Percentiles rank a stretch among this genome's conserved stretches.
These are phyloP conservation scores for Nesoenas mayeri DNA, from an alignment of 2,113 vertebrate genomes.

Conservation along the genomic window DNA sequence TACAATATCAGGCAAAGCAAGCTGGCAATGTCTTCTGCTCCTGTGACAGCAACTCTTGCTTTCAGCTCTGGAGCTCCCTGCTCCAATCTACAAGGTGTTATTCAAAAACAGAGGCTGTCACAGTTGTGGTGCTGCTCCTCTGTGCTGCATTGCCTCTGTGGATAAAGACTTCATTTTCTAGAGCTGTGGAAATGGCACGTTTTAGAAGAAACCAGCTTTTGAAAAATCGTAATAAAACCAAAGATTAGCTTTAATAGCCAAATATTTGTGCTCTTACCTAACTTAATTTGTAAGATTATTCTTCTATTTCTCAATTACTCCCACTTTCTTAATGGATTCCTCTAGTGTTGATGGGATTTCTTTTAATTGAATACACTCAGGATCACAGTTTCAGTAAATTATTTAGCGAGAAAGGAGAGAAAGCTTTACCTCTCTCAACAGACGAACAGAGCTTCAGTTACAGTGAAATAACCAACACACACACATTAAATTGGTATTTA, in stretches of 20 bases:
- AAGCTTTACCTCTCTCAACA: slow-evolving; percentile 6
- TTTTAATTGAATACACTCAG: slow-evolving; percentile 19
- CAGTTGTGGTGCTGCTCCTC: neutral
- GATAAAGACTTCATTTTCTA: neutral
- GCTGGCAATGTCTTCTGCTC: neutral
- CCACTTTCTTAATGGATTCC: slow-evolving; percentile 4
- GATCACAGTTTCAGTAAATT: slow-evolving; percentile 42
- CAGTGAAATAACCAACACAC: slow-evolving; percentile 35
- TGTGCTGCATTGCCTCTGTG: neutral
- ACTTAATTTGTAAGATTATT: slow-evolving; percentile 15
- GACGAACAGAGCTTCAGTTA: slow-evolving; percentile 23
- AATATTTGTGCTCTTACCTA: neutral
- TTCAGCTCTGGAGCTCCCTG: neutral
- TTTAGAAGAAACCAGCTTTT: neutral
- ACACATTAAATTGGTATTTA: slow-evolving; percentile 67
- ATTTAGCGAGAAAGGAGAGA: slow-evolving; percentile 21
- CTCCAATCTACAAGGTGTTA: neutral
- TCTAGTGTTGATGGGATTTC: neutral
- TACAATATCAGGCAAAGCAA: neutral
- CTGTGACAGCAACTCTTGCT: neutral
- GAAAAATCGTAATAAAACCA: neutral
- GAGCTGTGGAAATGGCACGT: neutral
- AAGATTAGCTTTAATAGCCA: neutral
- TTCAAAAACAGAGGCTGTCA: neutral
- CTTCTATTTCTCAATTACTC: neutral